Conservation (phyloP, 2,888 invertebrate species). For the Polyommatus iphigenia region DNA sequence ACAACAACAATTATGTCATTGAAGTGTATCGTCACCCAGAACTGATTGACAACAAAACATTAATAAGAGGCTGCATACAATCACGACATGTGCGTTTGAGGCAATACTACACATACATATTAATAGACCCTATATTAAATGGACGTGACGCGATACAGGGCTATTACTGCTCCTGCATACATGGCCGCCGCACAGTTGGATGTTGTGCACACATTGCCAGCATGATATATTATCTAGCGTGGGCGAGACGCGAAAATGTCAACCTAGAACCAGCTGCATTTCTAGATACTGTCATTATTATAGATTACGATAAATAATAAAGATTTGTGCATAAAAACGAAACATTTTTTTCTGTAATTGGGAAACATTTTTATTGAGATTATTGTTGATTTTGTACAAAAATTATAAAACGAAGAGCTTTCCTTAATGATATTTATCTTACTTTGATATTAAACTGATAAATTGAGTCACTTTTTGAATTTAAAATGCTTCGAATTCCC, state of each 20-base stretch:
- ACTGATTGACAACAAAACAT: constrained; percentile 2
- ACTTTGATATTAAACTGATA: neutral
- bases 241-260: constrained; percentile 8
- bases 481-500: constrained; percentile 8
- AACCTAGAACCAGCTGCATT: constrained; percentile 8
- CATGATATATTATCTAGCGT: constrained; percentile 3
- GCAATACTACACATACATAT: neutral
- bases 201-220: constrained; percentile 2
- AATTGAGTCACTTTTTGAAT: constrained; percentile 5
- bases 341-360: neutral
- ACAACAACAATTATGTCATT: neutral
- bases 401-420: neutral
- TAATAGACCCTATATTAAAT: neutral
- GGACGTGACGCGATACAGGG: neutral
- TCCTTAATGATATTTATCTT: neutral
- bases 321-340: constrained; percentile 5
- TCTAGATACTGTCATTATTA: constrained; percentile 4
- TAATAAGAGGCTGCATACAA: constrained; percentile 12
- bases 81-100: constrained; percentile 13
- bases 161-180: constrained; percentile 6
- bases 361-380: neutral
- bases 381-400: neutral
- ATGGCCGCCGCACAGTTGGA: neutral
- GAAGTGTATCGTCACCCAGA: constrained; percentile 6
- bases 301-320: constrained; percentile 8